Evolutionary conservation across 2,113 vertebrate genomes (phyloP).

Genomic region (Rhodinocichla rosea): DNA sequence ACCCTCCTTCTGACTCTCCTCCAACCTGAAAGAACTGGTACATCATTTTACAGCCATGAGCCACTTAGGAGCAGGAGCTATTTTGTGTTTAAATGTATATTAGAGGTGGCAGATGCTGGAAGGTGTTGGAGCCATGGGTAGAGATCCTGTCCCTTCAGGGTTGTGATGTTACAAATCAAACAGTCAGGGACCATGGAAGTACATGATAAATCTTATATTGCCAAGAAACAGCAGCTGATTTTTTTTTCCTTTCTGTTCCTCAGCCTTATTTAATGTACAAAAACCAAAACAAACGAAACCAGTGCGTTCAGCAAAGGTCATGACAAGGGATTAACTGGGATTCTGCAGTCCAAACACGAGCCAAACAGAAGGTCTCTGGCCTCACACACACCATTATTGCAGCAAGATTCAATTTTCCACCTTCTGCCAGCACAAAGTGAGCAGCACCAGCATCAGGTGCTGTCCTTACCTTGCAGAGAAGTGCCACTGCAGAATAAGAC

Average conservation of each 20-base stretch:
- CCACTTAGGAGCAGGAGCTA: not conserved
- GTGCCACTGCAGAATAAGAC: not conserved
- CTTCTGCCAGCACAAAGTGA: not conserved
- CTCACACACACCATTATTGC: not conserved
- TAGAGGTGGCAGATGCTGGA: not conserved
- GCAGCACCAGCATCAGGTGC: not conserved
- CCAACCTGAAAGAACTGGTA: not conserved
- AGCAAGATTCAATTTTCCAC: not conserved
- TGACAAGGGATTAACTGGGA: not conserved
- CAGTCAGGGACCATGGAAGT: not conserved
- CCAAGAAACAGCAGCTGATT: not conserved
- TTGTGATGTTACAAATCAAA: accelerated
- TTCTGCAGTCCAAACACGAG: not conserved
- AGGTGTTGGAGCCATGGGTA: not conserved
- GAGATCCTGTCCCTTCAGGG: not conserved
- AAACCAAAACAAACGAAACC: not conserved
- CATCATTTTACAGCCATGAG: not conserved
- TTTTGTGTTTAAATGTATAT: not conserved
- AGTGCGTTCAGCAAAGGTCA: not conserved
- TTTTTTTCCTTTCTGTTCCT: not conserved
- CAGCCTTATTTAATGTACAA: not conserved
- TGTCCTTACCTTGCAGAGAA: not conserved
- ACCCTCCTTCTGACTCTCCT: not conserved
- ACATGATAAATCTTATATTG: accelerated
- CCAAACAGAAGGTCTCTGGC: not conserved